Percentiles rank a stretch among this genome's conserved stretches.
These are phyloP conservation scores for human (Homo sapiens) DNA, from an alignment of 2,113 vertebrate species.

Conservation along the genomic window DNA sequence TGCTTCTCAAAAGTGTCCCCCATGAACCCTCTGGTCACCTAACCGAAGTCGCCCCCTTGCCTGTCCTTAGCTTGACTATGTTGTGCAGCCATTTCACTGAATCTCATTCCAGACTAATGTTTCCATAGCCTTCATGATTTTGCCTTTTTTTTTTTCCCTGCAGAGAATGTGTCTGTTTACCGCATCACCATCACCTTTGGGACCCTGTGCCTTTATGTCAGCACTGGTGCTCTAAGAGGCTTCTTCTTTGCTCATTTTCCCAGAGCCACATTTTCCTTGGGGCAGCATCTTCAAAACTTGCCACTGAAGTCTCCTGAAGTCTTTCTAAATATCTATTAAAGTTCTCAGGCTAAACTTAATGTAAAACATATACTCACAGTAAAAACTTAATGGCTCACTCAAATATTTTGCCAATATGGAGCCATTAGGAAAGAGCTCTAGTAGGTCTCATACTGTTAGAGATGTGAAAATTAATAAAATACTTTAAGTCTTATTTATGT, in stretches of 20 bases:
- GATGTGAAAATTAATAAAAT: neutral
- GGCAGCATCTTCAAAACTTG: conserved; percentile 75
- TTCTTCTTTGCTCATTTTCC: conserved; percentile 73
- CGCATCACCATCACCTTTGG: neutral
- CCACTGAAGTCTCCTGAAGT: no score
- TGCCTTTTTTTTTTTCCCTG: no score
- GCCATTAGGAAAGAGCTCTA: neutral
- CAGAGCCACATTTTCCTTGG: conserved; percentile 74
- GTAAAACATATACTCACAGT: neutral
- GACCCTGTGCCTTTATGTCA: neutral
- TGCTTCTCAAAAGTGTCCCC: neutral
- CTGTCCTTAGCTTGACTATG: neutral
- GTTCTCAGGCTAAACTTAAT: neutral
- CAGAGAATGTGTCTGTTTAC: neutral
- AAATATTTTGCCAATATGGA: neutral
- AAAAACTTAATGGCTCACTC: neutral
- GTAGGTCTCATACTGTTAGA: neutral
- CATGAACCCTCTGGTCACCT: neutral
- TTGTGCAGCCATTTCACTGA: no score
- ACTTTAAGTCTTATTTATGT: neutral
- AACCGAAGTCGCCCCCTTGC: neutral
- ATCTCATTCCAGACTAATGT: no score
- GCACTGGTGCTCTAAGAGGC: neutral
- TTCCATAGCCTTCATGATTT: no score
- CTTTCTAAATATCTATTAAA: neutral